Evolutionary conservation across 92 coral and sea anemone genomes (phyloP), one percentile per base, ranked within the genome.

Genomic region (Paramuricea clavata): DNA sequence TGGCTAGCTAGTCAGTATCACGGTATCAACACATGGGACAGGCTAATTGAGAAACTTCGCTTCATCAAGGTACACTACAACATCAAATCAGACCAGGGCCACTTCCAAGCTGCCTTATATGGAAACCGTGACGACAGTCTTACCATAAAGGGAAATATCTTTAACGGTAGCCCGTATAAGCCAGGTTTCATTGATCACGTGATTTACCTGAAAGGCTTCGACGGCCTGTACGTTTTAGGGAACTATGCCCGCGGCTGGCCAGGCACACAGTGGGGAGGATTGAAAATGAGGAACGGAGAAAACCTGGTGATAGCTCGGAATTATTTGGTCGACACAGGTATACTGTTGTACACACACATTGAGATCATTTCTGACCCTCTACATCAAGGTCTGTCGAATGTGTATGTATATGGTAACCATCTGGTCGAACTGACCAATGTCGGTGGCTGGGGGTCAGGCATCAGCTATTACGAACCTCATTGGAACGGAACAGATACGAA

Each of bases 221-320:
- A 73, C 2, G 31, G 49, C 5, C 81, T 80, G 81, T 17, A 2
- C 5, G 79, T 85, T 6, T 1, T 16, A 22, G 69, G 86, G 2
- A 90, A 90, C 74, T 90, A 90, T 71, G 93, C 72, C 72, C 60
- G 93, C 52, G 93, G 93, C 10, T 90, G 93, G 93, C 85, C 93
- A 7, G 64, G 64, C 7, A 12, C 74, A 6, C 22, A 83, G 0
- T 12, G 77, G 8, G 93, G 93, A 31, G 93, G 93, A 25, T 56
- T 90, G 12, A 90, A 90, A 80, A 88, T 31, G 61, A 85, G 89
- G 5, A 85, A 90, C 76, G 93, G 93, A 5, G 25, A 80, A 44
- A 4, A 12, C 17, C 56, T 90, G 17, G 50, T 12, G 12, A 71
- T 90, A n/a, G 93, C 87, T 1, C 83, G 93, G 10, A 90, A 90